Conservation (phyloP, 2,888 invertebrate species). For the Parnassius apollo region DNA sequence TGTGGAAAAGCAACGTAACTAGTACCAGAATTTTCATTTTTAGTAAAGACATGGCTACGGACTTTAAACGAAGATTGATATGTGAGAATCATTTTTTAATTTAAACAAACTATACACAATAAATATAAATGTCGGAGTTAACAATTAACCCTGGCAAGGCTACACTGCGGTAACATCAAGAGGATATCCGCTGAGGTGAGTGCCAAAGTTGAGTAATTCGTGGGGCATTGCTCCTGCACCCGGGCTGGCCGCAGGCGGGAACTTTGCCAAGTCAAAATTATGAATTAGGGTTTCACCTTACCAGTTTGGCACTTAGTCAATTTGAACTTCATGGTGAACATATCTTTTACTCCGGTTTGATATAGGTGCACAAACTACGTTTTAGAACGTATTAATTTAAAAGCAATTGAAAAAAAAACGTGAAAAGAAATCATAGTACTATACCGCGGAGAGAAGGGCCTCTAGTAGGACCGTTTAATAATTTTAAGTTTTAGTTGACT, state of each 20-base stretch:
- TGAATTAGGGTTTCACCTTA: conserved; percentile 24
- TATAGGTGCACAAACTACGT: too few relatives aligned
- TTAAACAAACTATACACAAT: background rate
- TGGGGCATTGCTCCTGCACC: background rate
- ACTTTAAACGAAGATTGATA: too few relatives aligned
- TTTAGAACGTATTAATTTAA: too few relatives aligned
- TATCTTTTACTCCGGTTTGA: background rate
- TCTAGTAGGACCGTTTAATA: too few relatives aligned
- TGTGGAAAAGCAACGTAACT: too few relatives aligned
- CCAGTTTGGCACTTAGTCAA: conserved; percentile 24
- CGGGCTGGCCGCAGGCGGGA: conserved; percentile 8
- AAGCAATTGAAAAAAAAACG: too few relatives aligned
- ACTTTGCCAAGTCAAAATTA: conserved; percentile 23
- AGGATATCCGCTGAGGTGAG: conserved; percentile 18
- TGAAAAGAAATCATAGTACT: too few relatives aligned
- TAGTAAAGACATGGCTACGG: too few relatives aligned
- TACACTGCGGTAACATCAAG: conserved; percentile 15
- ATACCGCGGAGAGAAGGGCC: too few relatives aligned
- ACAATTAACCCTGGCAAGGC: background rate
- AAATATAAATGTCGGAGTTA: background rate
- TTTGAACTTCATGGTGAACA: background rate
- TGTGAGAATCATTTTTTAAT: too few relatives aligned
- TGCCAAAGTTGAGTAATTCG: conserved; percentile 23
- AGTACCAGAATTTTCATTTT: too few relatives aligned
- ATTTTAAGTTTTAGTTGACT: too few relatives aligned